Evolutionary conservation across 2,797 vertebrate genomes (phyloP).

Genomic region (Hipposideros larvatus): DNA sequence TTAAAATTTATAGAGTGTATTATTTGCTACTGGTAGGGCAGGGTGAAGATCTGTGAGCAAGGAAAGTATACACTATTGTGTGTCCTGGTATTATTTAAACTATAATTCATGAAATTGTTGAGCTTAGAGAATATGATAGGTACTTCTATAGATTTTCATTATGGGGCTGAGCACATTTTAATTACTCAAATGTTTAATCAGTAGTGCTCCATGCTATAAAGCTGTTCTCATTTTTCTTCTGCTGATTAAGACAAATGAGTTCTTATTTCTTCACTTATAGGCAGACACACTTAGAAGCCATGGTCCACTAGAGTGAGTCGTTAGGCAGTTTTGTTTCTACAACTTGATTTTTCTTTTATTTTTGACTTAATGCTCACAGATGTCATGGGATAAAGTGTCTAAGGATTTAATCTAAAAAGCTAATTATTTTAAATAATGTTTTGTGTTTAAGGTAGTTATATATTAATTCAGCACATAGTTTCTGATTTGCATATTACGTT

Average conservation of each 20-base stretch:
- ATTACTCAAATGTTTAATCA: conserved; percentile 44
- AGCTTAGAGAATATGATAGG: background rate
- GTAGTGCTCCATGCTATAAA: background rate
- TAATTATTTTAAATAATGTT: conserved; percentile 48
- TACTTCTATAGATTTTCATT: conserved; percentile 11
- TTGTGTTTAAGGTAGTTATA: background rate
- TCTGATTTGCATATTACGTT: background rate
- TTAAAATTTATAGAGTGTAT: background rate
- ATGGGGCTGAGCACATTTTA: conserved; percentile 15
- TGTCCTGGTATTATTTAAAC: background rate
- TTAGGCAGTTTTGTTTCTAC: background rate
- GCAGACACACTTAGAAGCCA: background rate
- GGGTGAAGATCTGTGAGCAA: background rate
- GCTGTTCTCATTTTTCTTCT: background rate
- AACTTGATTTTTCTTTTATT: background rate
- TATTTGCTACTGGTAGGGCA: background rate
- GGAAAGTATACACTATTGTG: background rate
- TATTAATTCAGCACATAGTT: background rate
- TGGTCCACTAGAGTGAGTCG: background rate
- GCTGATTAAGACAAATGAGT: conserved; percentile 28
- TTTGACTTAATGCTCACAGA: background rate
- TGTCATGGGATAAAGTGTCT: background rate
- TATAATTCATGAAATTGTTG: background rate
- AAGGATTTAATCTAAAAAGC: conserved; percentile 19
- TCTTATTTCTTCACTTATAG: background rate